Evolutionary conservation across 2,888 invertebrate species (phyloP), one percentile per base, ranked within the genome.

Genomic region (Octonoba sinensis): DNA sequence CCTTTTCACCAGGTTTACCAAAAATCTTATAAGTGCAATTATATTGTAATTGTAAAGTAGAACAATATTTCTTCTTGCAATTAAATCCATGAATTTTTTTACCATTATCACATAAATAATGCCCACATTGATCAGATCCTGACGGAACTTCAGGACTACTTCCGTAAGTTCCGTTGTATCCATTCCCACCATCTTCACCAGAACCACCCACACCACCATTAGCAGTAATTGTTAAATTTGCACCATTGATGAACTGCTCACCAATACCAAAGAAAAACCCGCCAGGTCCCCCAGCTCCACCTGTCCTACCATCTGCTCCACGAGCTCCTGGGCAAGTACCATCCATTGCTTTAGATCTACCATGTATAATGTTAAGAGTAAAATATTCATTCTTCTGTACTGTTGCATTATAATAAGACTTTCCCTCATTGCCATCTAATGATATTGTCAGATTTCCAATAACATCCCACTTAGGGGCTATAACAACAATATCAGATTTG

Each of bases 381-480:
- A 36, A 36, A 36, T 36, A 36, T 36, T 8, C 36, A 8, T 36
- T 2, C 8, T 36, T 8, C 8, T 36, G 36, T 8, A 1, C 0
- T 36, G 36, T 36, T 36, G 36, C 6, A 36, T 8, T 36, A 11
- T 36, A 8, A 36, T 36, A 11, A 36, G 36, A 36, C 3, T 3
- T 11, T 36, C 36, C 36, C 8, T 2, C 36, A 6, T 11, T 11
- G 11, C 36, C 36, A 36, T 36, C 36, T 11, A 36, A 8, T 36
- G 36, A 36, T 36, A 36, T 36, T 8, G 8, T 36, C 11, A 11
- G 36, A 36, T 36, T 2, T 6, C 27, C 46, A 18, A 59, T 36
- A 20, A 69, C 36, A 24, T 56, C 69, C 69, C 69, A 69, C 20
- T 69, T 69, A 4, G 69, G 69, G 1, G 69, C 69, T n/a, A 69